A percentile compares a stretch with the other conserved stretches of the same genome.
These are phyloP conservation scores for Esox niger DNA, from an alignment of 2,113 vertebrate genomes.

Conservation along the genomic window DNA sequence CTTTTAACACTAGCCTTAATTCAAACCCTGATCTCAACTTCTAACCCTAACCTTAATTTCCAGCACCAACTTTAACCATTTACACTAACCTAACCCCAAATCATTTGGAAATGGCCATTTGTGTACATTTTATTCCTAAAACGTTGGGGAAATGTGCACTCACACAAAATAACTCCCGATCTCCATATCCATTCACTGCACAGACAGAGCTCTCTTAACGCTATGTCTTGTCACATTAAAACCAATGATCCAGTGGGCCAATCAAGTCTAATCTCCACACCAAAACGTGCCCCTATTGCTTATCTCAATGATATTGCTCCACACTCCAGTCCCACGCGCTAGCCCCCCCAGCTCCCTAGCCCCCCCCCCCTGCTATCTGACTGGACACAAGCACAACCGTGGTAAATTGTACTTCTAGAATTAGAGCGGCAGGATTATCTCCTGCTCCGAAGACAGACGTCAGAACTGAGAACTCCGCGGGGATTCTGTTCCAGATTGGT, in stretches of 20 bases:
- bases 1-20: no score
- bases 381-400: neutral
- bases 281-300: neutral
- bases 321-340: neutral
- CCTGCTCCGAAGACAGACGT: neutral
- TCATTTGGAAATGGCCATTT: no score
- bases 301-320: neutral
- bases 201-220: neutral
- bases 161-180: neutral
- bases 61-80: no score
- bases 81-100: no score
- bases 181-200: neutral
- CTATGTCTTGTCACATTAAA: neutral
- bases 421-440: neutral
- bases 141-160: neutral
- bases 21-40: no score
- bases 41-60: no score
- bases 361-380: neutral
- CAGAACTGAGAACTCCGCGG: constrained; percentile 22
- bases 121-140: no score
- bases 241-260: neutral
- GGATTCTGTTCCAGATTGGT: neutral
- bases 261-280: neutral
- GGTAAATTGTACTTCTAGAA: neutral
- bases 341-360: neutral